These are phyloP conservation scores for Pelagia noctiluca DNA, from an alignment of 30 jellyfish, hydroid and myxozoan genomes.

Conservation along the genomic window DNA sequence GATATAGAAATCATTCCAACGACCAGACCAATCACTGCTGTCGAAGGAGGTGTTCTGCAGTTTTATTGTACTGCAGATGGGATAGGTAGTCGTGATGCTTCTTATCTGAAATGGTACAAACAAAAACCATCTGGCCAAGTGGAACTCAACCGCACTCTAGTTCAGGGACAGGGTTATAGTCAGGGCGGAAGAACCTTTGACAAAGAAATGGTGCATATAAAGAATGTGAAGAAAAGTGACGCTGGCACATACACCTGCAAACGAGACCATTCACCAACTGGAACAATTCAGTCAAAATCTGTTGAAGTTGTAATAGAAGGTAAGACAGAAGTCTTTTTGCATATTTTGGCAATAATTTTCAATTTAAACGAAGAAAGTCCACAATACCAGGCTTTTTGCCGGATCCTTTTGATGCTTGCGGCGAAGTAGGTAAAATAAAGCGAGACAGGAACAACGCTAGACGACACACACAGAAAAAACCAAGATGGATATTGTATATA, in stretches of 20 bases:
- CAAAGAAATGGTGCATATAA: slow-evolving; percentile 4
- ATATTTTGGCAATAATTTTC: background rate
- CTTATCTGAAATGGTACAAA: slow-evolving; percentile 53
- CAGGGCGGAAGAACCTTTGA: slow-evolving; percentile 6
- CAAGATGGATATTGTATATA: too few relatives aligned
- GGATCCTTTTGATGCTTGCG: background rate
- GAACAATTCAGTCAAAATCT: background rate
- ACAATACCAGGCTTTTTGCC: too few relatives aligned
- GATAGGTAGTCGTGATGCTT: slow-evolving; percentile 15
- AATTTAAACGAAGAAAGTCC: too few relatives aligned
- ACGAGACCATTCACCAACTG: slow-evolving; percentile 8
- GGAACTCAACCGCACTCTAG: slow-evolving; percentile 3
- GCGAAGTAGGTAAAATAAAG: background rate
- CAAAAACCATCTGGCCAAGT: slow-evolving; percentile 22
- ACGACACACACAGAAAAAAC: too few relatives aligned
- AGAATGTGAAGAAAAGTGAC: slow-evolving; percentile 22
- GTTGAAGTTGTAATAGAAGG: slow-evolving; percentile 14
- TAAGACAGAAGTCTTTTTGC: background rate
- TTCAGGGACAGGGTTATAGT: background rate
- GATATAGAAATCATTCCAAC: background rate
- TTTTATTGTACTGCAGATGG: slow-evolving; percentile 49
- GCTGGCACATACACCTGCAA: slow-evolving; percentile 50
- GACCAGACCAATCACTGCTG: slow-evolving; percentile 3
- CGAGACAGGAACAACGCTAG: too few relatives aligned
- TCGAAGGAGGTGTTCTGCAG: slow-evolving; percentile 17